Conservation (phyloP, 2,888 invertebrate species). For the Agrotis segetum region DNA sequence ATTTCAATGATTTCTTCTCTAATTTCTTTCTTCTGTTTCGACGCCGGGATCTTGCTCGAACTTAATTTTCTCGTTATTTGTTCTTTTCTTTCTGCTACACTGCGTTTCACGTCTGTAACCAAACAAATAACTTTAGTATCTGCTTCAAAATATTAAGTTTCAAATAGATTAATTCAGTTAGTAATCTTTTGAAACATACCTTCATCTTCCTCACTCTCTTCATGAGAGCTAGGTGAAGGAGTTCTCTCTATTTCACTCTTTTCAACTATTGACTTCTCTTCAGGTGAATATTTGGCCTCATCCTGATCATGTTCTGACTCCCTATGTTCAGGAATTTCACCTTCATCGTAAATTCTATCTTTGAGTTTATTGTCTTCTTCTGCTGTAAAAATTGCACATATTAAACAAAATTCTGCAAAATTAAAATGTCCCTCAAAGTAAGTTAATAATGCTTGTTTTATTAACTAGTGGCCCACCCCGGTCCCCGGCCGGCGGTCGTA, state of each 20-base stretch:
- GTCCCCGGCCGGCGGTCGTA: too few relatives aligned
- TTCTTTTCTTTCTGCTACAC: slow-evolving; percentile 94
- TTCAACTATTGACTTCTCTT: slow-evolving; percentile 94
- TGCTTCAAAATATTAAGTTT: background rate
- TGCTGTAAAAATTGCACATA: slow-evolving; percentile 67
- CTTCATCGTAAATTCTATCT: slow-evolving; percentile 83
- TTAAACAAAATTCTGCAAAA: background rate
- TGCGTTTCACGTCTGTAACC: slow-evolving; percentile 90
- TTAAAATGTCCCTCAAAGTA: background rate
- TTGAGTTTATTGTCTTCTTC: slow-evolving; percentile 89
- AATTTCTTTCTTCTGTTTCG: slow-evolving; percentile 94
- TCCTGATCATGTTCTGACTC: slow-evolving; percentile 89
- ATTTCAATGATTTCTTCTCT: slow-evolving; percentile 94
- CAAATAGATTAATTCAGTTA: background rate
- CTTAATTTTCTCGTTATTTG: slow-evolving; percentile 94
- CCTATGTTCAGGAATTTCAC: slow-evolving; percentile 80
- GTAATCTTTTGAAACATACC: slow-evolving; percentile 69
- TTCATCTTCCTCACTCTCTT: slow-evolving; percentile 90
- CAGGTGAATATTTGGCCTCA: slow-evolving; percentile 95
- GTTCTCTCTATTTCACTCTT: slow-evolving; percentile 92
- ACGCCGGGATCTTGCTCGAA: slow-evolving; percentile 93
- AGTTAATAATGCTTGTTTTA: background rate
- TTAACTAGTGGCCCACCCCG: too few relatives aligned
- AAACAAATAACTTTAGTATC: background rate
- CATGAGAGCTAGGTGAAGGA: slow-evolving; percentile 82